Conservation (phyloP, 2,888 invertebrate species). For the Micoletzkya japonica region DNA sequence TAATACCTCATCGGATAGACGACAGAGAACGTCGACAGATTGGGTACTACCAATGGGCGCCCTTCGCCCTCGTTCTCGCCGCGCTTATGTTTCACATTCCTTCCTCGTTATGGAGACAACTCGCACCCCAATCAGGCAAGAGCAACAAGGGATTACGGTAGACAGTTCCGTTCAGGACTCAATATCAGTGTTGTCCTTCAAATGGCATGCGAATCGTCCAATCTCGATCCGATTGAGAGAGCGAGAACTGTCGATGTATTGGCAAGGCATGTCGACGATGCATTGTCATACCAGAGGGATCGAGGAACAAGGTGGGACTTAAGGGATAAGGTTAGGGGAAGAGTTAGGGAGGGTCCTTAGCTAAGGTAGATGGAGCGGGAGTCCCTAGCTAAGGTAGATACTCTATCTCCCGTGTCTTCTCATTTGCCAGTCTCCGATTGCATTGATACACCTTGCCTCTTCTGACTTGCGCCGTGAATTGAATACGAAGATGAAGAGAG, state of each 20-base stretch:
- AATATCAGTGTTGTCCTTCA: conserved; percentile 65
- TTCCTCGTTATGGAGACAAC: conserved; percentile 62
- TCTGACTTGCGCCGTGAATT: too few relatives aligned
- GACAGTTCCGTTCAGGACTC: conserved; percentile 59
- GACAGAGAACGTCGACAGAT: conserved; percentile 63
- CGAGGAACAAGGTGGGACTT: conserved; percentile 34
- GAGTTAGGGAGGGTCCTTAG: background rate
- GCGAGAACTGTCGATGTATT: conserved; percentile 67
- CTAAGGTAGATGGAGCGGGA: background rate
- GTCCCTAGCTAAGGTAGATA: background rate
- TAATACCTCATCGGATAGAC: conserved; percentile 64
- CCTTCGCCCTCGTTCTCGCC: conserved; percentile 61
- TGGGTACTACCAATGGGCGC: conserved; percentile 61
- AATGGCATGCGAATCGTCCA: conserved; percentile 63
- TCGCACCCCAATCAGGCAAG: conserved; percentile 60
- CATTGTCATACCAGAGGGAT: conserved; percentile 64
- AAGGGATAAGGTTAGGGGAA: background rate
- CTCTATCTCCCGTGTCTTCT: too few relatives aligned
- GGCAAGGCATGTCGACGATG: conserved; percentile 68
- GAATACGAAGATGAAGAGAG: conserved; percentile 4
- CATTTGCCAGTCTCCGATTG: too few relatives aligned
- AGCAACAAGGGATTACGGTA: background rate
- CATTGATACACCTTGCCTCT: too few relatives aligned
- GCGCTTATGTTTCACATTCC: conserved; percentile 63
- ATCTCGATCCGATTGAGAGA: conserved; percentile 67